phyloP scores from a whole-genome alignment of 2,113 vertebrate species.

The Cichladusa arquata region DNA sequence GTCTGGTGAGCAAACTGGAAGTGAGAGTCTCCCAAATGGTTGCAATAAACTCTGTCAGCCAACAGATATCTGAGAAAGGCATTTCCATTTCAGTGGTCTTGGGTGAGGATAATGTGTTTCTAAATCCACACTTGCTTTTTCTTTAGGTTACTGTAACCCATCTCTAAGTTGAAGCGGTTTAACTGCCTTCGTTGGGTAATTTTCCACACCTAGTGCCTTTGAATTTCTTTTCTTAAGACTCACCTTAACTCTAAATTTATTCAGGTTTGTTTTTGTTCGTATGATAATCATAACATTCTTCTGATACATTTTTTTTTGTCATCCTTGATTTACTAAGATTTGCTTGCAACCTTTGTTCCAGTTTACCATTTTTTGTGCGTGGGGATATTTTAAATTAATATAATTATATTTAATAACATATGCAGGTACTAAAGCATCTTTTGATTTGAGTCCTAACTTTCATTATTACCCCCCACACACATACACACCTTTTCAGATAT shows the following conservation, averaged over 20 bases:
- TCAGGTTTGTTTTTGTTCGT: background rate
- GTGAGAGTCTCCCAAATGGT: background rate
- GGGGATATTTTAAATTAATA: conserved; percentile 61
- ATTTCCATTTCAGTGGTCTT: conserved; percentile 45
- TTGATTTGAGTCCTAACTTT: conserved; percentile 62
- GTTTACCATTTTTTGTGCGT: conserved; percentile 40
- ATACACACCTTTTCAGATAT: conserved; percentile 56
- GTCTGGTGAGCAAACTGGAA: background rate
- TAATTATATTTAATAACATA: conserved; percentile 66
- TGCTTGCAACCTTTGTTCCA: conserved; percentile 28
- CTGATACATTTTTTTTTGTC: background rate
- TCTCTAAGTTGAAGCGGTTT: background rate
- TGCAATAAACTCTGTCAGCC: background rate
- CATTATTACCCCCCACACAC: conserved; percentile 37
- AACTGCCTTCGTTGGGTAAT: background rate
- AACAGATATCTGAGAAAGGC: background rate
- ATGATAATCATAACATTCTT: conserved; percentile 49
- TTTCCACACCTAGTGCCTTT: conserved; percentile 19
- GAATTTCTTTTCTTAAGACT: conserved; percentile 36
- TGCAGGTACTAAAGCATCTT: conserved; percentile 51
- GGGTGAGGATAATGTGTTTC: background rate
- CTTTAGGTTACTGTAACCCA: background rate
- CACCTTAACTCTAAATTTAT: conserved; percentile 44
- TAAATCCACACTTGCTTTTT: conserved; percentile 2
- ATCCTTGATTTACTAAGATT: conserved; percentile 30